Evolutionary conservation across 2,888 invertebrate species (phyloP), one percentile per base, ranked within the genome.

Genomic region (Strigamia transsilvanica): DNA sequence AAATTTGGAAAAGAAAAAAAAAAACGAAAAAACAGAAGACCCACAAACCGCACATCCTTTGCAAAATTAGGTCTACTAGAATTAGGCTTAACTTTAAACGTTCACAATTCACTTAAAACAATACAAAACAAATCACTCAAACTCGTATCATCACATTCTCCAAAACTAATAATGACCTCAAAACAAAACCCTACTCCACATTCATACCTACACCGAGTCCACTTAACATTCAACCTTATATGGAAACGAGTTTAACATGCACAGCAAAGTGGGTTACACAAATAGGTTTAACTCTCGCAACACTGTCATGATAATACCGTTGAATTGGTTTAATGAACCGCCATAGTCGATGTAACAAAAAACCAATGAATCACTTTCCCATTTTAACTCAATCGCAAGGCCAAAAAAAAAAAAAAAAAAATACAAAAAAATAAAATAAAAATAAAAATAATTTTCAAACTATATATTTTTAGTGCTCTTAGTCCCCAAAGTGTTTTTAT

Each of bases 281-380:
- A 51, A 51, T 51, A 51, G 51, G 51, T n/a, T 51, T 51, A 51
- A 51, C 51, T n/a, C n/a, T 51, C 10, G n/a, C 51, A 51, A 51
- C 10, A n/a, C 4, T 51, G 10, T n/a, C n/a, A 51, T 34, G 34
- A 34, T 34, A 34, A 34, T 34, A 34, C 34, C 7, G 34, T 34
- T 34, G 7, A 34, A 51, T n/a, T n/a, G 51, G n/a, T 51, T 51
- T n/a, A 51, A n/a, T 51, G 51, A 51, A 51, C 51, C 15, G 4
- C 51, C 15, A 10, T 51, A 51, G 51, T 51, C 15, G 51, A 4
- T 5, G 51, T 51, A 51, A n/a, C 15, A 51, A 51, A 51, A 51
- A 51, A 51, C 51, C 51, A 13, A 51, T 51, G 51, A 51, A 51
- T 51, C 51, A 51, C 51, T 51, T 51, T 51, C 51, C 10, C 51